Percentiles rank a stretch among this genome's conserved stretches.
phyloP scores from a whole-genome alignment of 2,797 vertebrate genomes.

The Halcyon badia region DNA sequence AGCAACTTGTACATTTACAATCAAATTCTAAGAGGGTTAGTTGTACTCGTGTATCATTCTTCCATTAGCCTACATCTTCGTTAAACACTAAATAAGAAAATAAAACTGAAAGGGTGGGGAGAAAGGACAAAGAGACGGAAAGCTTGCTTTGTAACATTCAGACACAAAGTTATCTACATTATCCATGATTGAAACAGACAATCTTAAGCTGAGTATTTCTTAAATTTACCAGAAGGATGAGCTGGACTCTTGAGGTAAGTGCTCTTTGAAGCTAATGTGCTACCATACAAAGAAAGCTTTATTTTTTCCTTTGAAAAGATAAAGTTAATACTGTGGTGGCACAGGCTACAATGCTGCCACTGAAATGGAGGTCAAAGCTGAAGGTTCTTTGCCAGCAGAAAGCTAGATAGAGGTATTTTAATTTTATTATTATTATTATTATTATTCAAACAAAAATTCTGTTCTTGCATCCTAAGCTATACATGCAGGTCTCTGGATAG shows the following conservation, averaged over 20 bases:
- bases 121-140: conserved; percentile 61
- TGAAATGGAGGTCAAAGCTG: conserved; percentile 83
- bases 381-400: conserved; percentile 78
- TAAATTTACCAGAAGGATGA: conserved; percentile 85
- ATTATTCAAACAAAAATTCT: conserved; percentile 72
- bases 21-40: conserved; percentile 40
- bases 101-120: conserved; percentile 27
- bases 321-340: conserved; percentile 76
- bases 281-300: conserved; percentile 81
- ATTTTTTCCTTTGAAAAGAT: conserved; percentile 75
- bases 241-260: conserved; percentile 86
- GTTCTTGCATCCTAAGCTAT: conserved; percentile 24
- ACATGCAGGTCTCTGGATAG: conserved; percentile 15
- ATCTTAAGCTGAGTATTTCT: conserved; percentile 83
- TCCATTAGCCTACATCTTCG: conserved; percentile 61
- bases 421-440: conserved; percentile 59
- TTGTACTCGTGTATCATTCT: conserved; percentile 41
- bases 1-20: conserved; percentile 45
- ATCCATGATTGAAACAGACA: conserved; percentile 75
- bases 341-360: conserved; percentile 75
- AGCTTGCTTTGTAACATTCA: conserved; percentile 68
- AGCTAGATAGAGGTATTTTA: conserved; percentile 70
- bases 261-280: conserved; percentile 80
- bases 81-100: conserved; percentile 70
- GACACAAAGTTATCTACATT: conserved; percentile 75